Base-by-base conservation (phyloP, 2,888 invertebrate species). In the Anodontia alba region DNA sequence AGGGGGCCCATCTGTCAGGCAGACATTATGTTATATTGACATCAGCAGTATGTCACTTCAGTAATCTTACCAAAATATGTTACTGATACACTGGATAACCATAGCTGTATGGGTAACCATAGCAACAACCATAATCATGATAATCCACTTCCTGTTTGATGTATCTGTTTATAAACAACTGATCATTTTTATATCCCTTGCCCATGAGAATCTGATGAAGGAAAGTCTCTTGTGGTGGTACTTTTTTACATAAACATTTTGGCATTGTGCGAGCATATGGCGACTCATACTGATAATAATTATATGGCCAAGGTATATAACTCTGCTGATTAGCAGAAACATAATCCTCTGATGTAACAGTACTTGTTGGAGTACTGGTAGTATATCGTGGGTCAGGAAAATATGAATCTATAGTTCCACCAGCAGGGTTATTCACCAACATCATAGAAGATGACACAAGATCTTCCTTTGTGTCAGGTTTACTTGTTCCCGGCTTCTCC, bases 181-280 rank as follows among this genome's bases (percentile, higher is more conserved):
- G 85, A 76, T 90, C 89, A 75, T 91, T 90, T 73, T 88, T 89
- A 72, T 92, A 92, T 33, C 92, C 92, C 75, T 91, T 88, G 7
- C 92, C 92, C 62, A 87, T 90, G 31, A 92, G 81, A 74, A 92
- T 92, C 84, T 91, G 90, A 81, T 91, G 91, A 10, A 92, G 85
- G 71, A 92, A 91, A 10, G 90, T 89, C 51, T 91, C 90, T 62
- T 91, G 88, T 0, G 84, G 70, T 7, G 90, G 88, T 23, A 81
- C 76, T 17, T 78, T 73, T 7, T 87, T 81, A 71, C 90, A 91
- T 1, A 78, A 57, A 54, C 91, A 91, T 66, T 88, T 82, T 17
- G 80, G 80, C 10, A 70, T 51, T 5, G 80, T 10, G 33, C 33
- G 62, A 62, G 29, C 33, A 43, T 31, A 68, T 26, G 26, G 33